Evolutionary conservation across 2,888 invertebrate species (phyloP), one percentile per base, ranked within the genome.

Genomic region (Drosophila kuntzei): DNA sequence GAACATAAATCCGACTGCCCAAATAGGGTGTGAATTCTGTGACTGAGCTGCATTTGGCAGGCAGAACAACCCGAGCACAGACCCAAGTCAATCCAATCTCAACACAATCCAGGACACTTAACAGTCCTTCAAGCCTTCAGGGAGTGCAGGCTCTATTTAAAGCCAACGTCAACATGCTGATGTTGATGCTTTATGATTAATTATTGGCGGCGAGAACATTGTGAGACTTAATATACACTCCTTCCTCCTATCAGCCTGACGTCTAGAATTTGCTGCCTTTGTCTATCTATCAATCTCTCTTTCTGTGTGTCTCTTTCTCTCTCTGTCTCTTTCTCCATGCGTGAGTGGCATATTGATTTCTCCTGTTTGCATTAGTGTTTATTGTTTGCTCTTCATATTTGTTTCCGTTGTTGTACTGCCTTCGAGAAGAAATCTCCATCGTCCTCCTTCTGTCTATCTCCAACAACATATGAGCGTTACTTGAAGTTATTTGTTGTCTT

Each of bases 171-270:
- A 66, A 66, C 66, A 69, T 83, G 78, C 64, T 83, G 87, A 76
- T 83, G 87, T 80, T 80, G 87, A 80, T 87, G 80, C 87, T 80
- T 72, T 80, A 78, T 84, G 84, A 84, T 84, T 84, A 84, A 84
- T 84, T 87, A 80, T 89, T 84, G 87, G 72, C 77, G 79, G 71
- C 71, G 60, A 71, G 65, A 34, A 36, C 14, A 22, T 22, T 20
- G 50, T 16, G 39, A 50, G 43, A 65, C 47, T 59, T 69, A 68
- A 60, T 60, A 50, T 18, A 62, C 43, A 32, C 43, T 57, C 32
- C 20, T 22, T 29, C 14, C 12, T 18, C 3, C 29, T 18, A 29
- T 3, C 47, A 18, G 47, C 7, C 47, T 4, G 12, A 20, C 18
- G 8, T 32, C 16, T 7, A n/a, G 47, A 12, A 47, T 59, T 69